Evolutionary conservation across 2,797 vertebrate genomes (phyloP), one percentile per base, ranked within the genome.

Genomic region (Galagoides demidoff): DNA sequence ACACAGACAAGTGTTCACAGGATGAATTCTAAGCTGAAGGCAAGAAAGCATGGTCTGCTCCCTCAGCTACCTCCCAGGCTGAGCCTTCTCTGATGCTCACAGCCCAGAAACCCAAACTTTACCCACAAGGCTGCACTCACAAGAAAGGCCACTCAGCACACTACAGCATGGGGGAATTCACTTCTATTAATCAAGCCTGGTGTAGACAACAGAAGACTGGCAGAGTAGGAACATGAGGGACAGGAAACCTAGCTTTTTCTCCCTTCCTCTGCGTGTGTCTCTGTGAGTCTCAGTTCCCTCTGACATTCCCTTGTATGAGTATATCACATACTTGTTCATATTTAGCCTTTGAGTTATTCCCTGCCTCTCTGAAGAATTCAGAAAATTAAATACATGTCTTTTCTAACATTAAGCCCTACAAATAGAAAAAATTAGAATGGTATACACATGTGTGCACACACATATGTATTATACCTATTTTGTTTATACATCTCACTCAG

Each of bases 341-440:
- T 20, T 94, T 55, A 92, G 45, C 0, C 4, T 86, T 89, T 37
- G 59, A 37, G 1, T 74, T 77, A 66, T 61, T 57, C 0, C 7
- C 1, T 29, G 19, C 49, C 27, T 34, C 25, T 83, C 23, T 49
- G 17, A 79, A 93, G 13, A 70, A 76, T 63, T 81, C 17, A 57
- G 22, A 39, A 83, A 88, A 59, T 83, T 52, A 64, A n/a, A 63
- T 11, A 64, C 85, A 85, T 29, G 39, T 61, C 66, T 82, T 52
- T 95, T 87, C 12, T 61, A 73, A 45, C 19, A 89, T 39, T 13
- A 68, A 29, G 2, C 1, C 29, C 8, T 74, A 14, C 52, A 86
- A 88, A 79, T 92, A 73, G 49, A 52, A 89, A 91, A 92, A 61
- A 23, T 39, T 63, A 31, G 31, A 25, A 61, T n/a, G 27, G 3